Conservation (phyloP, 1,140 invertebrate genomes). For the Diorhabda elongata region DNA sequence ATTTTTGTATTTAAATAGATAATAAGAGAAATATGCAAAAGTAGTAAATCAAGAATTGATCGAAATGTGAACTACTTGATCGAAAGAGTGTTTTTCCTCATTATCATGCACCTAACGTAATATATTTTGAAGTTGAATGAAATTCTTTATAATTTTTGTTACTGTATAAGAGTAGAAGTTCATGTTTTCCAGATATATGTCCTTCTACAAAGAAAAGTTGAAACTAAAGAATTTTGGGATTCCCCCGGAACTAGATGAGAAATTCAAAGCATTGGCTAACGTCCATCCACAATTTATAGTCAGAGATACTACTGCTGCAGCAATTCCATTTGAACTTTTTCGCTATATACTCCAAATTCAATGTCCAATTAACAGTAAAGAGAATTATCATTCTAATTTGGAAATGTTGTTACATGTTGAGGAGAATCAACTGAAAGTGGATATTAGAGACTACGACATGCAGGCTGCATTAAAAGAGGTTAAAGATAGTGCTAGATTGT, state of each 20-base stretch:
- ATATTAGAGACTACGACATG: conserved; percentile 64
- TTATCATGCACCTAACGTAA: not conserved
- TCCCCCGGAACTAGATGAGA: not conserved
- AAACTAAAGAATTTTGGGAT: conserved; percentile 5
- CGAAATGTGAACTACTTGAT: not conserved
- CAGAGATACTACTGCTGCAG: not conserved
- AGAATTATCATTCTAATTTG: conserved; percentile 60
- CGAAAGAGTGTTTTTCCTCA: too few species aligned
- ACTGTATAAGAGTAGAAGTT: not conserved
- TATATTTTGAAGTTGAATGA: not conserved
- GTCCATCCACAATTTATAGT: not conserved
- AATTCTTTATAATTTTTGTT: not conserved
- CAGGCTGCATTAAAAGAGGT: conserved; percentile 7
- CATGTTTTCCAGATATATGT: not conserved
- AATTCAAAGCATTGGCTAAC: not conserved
- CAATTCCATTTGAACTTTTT: too few species aligned
- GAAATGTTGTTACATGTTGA: conserved; percentile 68
- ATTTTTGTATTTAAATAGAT: not conserved
- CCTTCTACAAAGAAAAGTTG: conserved; percentile 8
- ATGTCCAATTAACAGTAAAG: conserved; percentile 13
- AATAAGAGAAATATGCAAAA: not conserved
- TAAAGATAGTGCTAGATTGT: conserved; percentile 53
- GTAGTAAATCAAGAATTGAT: not conserved
- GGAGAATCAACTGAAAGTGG: conserved; percentile 64
- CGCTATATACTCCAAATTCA: not conserved